Conservation (phyloP, 1,140 invertebrate species). For the Philopotamus ludificatus region DNA sequence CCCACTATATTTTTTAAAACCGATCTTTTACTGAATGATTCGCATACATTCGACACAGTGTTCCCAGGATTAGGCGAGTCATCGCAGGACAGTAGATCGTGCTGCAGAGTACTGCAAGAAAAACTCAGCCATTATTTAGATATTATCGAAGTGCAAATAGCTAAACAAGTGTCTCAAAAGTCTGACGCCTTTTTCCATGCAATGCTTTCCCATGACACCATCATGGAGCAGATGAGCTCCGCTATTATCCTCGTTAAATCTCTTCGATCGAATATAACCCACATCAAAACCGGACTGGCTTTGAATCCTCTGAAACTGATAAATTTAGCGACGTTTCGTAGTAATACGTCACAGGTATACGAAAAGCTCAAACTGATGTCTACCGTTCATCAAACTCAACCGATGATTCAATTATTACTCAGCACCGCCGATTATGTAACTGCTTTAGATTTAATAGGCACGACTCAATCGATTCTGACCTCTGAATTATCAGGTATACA, state of each 20-base stretch:
- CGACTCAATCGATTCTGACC: slow-evolving; percentile 91
- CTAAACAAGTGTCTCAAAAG: slow-evolving; percentile 92
- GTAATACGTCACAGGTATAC: slow-evolving; percentile 63
- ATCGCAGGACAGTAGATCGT: slow-evolving; percentile 49
- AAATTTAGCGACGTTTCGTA: slow-evolving; percentile 62
- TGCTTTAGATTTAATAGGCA: slow-evolving; percentile 93
- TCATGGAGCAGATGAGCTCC: slow-evolving; percentile 84
- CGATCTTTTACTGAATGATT: slow-evolving; percentile 78
- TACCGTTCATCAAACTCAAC: slow-evolving; percentile 96
- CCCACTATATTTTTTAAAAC: slow-evolving; percentile 86
- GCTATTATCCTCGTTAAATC: slow-evolving; percentile 78
- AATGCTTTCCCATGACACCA: slow-evolving; percentile 93
- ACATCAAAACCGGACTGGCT: slow-evolving; percentile 77
- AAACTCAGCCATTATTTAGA: slow-evolving; percentile 91
- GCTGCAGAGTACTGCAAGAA: slow-evolving; percentile 58
- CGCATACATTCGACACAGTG: slow-evolving; percentile 83
- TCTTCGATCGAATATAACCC: slow-evolving; percentile 67
- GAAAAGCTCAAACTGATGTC: slow-evolving; percentile 89
- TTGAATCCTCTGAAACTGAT: slow-evolving; percentile 78
- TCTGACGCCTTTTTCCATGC: slow-evolving; percentile 96
- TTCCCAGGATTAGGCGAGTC: slow-evolving; percentile 64
- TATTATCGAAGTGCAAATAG: slow-evolving; percentile 93
- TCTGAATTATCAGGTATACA: slow-evolving; percentile 88
- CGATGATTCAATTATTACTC: slow-evolving; percentile 91
- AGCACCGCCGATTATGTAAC: slow-evolving; percentile 97